phyloP scores from a whole-genome alignment of 1,140 invertebrate genomes.

The Drosophila parvula region DNA sequence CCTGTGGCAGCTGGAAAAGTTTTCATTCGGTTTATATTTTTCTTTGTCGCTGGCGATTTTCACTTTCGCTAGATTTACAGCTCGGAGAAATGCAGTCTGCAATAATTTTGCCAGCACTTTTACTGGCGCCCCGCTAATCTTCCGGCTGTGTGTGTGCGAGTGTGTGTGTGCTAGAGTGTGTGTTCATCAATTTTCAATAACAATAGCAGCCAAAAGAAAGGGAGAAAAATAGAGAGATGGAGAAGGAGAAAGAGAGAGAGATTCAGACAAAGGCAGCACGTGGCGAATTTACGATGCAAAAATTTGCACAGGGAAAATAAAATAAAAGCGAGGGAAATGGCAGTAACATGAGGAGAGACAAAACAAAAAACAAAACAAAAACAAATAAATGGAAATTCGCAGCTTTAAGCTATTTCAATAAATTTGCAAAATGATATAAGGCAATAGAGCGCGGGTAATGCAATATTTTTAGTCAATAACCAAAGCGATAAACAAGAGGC shows the following conservation, averaged over 20 bases:
- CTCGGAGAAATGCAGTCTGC: slow-evolving; percentile 43
- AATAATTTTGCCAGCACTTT: slow-evolving; percentile 64
- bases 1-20: slow-evolving; percentile 25
- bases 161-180: slow-evolving; percentile 1
- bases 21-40: slow-evolving; percentile 12
- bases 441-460: slow-evolving; percentile 14
- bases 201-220: slow-evolving; percentile 56
- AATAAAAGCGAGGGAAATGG: neutral
- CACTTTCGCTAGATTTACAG: slow-evolving; percentile 64
- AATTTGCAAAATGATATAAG: slow-evolving; percentile 50
- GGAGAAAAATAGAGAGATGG: slow-evolving; percentile 1
- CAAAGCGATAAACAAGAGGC: slow-evolving; percentile 29
- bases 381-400: slow-evolving; percentile 23
- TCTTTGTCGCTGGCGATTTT: slow-evolving; percentile 43
- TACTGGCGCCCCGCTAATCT: slow-evolving; percentile 23
- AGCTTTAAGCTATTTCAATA: slow-evolving; percentile 62
- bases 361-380: neutral
- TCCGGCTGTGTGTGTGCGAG: slow-evolving; percentile 1
- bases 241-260: neutral
- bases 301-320: slow-evolving; percentile 41
- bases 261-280: slow-evolving; percentile 53
- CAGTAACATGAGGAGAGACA: neutral
- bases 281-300: slow-evolving; percentile 64
- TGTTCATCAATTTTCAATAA: slow-evolving; percentile 73
- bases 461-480: slow-evolving; percentile 34